Percentiles rank a stretch among this genome's conserved stretches.
Evolutionary conservation across 2,113 vertebrate species (phyloP).

Genomic region (Riparia riparia): DNA sequence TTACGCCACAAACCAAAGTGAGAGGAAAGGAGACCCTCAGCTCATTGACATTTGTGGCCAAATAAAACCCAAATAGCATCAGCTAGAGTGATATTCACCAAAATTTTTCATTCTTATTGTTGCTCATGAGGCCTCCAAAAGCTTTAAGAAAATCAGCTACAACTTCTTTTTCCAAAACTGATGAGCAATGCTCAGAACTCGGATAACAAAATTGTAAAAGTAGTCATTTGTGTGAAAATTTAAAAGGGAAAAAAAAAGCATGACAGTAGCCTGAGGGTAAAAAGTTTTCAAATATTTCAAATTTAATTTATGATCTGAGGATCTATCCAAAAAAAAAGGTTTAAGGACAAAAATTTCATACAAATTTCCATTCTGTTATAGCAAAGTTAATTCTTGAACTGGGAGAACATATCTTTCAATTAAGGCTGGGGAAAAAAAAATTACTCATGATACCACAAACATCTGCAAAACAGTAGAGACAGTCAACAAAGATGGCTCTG

Average conservation of each 20-base stretch:
- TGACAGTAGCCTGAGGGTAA: not conserved
- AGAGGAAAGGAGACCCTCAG: not conserved
- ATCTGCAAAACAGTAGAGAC: conserved; percentile 1
- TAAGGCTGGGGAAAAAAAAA: not conserved
- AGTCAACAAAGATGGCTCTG: conserved; percentile 32
- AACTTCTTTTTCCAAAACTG: not conserved
- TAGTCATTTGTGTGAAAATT: not conserved
- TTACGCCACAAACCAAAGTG: not conserved
- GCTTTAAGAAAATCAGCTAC: not conserved
- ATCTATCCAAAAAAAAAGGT: not conserved
- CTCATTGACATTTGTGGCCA: not conserved
- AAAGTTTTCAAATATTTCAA: not conserved
- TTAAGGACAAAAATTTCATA: not conserved
- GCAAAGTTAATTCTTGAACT: not conserved
- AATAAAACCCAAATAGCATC: not conserved
- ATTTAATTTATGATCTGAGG: not conserved
- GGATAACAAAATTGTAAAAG: not conserved
- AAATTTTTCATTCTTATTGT: not conserved
- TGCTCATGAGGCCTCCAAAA: not conserved
- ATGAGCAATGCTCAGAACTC: not conserved
- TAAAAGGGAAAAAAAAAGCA: not conserved
- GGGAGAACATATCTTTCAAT: not conserved
- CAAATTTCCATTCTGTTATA: not conserved
- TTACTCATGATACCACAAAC: not conserved
- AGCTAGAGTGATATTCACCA: not conserved